These are phyloP conservation scores for Centrocercus urophasianus DNA, from an alignment of 2,113 vertebrate genomes.

Conservation along the genomic window DNA sequence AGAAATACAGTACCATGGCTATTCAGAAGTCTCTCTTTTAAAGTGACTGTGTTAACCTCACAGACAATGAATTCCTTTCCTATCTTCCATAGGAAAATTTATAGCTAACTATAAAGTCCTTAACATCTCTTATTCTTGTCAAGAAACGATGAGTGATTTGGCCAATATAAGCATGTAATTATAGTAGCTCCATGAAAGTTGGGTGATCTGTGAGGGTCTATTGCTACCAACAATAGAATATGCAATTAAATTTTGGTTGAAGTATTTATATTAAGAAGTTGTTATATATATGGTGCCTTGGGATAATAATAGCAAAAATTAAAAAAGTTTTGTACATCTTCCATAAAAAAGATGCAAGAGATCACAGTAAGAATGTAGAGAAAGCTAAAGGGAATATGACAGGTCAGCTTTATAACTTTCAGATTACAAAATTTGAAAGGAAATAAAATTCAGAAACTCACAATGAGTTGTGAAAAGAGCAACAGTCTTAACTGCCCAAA, in stretches of 20 bases:
- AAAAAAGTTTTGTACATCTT: neutral
- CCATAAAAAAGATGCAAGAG: neutral
- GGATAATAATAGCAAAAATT: neutral
- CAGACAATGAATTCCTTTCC: constrained; percentile 10
- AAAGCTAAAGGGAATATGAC: neutral
- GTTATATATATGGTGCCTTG: neutral
- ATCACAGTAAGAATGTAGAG: neutral
- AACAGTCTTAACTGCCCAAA: neutral
- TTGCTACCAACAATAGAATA: neutral
- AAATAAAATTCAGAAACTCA: neutral
- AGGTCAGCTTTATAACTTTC: neutral
- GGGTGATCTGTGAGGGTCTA: neutral
- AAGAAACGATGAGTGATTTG: constrained; percentile 28
- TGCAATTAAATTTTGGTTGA: neutral
- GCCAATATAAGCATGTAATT: constrained; percentile 23
- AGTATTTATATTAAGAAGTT: neutral
- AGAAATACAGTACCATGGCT: neutral
- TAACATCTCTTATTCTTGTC: constrained; percentile 27
- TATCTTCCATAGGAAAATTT: constrained; percentile 8
- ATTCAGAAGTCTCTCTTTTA: constrained; percentile 18
- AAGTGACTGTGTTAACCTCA: constrained; percentile 34
- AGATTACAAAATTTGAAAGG: neutral
- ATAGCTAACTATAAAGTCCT: constrained; percentile 9
- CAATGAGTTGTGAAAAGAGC: neutral
- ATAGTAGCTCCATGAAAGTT: constrained; percentile 15